Evolutionary conservation across 2,888 invertebrate genomes (phyloP).

Genomic region (Plebejus melissa): DNA sequence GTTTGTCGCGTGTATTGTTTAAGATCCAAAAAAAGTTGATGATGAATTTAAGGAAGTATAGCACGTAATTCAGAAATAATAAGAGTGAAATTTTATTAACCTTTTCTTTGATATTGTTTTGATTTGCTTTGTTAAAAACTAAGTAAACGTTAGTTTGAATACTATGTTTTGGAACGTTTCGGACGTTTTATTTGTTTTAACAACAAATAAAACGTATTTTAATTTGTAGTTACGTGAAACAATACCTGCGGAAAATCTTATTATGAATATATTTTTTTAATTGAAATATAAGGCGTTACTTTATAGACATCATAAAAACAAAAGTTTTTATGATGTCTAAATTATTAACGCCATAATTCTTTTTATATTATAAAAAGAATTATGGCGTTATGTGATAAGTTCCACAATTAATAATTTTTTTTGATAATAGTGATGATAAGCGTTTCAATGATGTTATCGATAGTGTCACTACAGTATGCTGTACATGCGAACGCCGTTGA

Average conservation of each 20-base stretch:
- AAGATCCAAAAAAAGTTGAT: constrained; percentile 33
- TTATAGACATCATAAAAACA: neutral
- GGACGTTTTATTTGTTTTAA: neutral
- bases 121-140: constrained; percentile 14
- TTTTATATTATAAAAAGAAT: too few relatives aligned
- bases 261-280: neutral
- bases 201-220: neutral
- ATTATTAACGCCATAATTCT: too few relatives aligned
- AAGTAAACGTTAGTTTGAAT: constrained; percentile 14
- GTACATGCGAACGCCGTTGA: constrained; percentile 9
- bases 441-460: constrained; percentile 10
- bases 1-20: constrained; percentile 65
- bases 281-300: neutral
- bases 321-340: too few relatives aligned
- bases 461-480: neutral
- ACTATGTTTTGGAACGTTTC: constrained; percentile 22
- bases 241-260: neutral
- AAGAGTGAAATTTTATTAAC: neutral
- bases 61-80: neutral
- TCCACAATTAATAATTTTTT: neutral
- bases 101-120: neutral
- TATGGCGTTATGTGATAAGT: neutral
- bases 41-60: neutral
- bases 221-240: neutral
- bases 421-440: constrained; percentile 15